Conservation (phyloP, 2,113 vertebrate genomes). For the Genyomyrus donnyi region DNA sequence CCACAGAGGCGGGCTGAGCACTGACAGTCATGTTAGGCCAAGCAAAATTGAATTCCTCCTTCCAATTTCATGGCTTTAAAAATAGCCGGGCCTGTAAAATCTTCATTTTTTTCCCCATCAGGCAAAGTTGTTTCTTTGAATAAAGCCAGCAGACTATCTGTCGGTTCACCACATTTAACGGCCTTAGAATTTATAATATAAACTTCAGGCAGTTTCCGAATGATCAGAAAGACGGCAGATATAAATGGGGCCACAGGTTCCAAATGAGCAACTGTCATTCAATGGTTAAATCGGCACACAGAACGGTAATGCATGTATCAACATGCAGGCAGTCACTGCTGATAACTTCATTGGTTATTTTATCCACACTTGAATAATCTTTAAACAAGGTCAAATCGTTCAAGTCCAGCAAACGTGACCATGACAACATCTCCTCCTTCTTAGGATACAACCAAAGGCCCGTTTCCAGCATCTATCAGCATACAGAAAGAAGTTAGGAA, state of each 20-base stretch:
- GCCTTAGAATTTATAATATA: neutral
- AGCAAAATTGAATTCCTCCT: neutral
- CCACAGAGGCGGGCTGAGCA: neutral
- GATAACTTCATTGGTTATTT: neutral
- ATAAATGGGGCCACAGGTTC: neutral
- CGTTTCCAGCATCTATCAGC: neutral
- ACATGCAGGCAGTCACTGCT: neutral
- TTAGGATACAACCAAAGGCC: neutral
- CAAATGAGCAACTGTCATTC: neutral
- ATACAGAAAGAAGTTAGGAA: neutral
- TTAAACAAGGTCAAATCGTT: neutral
- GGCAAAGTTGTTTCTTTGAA: neutral
- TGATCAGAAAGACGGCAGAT: neutral
- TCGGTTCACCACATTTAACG: neutral
- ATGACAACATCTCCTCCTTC: neutral
- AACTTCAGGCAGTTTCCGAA: neutral
- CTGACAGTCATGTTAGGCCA: neutral
- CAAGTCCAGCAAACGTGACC: neutral
- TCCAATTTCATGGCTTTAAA: conserved; percentile 7
- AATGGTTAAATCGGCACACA: neutral
- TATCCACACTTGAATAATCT: neutral
- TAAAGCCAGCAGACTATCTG: neutral
- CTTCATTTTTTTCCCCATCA: neutral
- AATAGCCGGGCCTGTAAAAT: neutral
- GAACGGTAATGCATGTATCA: neutral